phyloP scores from a whole-genome alignment of 2,113 vertebrate genomes.

The Brachionichthys hirsutus region DNA sequence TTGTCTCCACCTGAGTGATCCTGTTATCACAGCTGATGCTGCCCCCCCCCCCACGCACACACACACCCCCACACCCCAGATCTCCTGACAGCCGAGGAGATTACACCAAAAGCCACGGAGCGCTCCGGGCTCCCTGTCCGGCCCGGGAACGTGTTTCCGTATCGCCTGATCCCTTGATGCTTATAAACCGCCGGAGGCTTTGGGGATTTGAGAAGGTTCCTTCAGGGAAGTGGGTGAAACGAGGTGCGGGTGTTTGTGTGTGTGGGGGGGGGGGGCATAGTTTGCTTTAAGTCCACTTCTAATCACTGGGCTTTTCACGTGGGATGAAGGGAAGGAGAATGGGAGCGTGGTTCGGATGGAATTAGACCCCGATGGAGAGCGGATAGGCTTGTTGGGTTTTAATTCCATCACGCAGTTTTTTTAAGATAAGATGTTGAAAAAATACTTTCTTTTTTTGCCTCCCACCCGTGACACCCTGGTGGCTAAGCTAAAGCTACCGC shows the following conservation, averaged over 20 bases:
- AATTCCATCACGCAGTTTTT: constrained; percentile 47
- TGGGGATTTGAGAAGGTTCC: constrained; percentile 51
- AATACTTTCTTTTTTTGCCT: background rate
- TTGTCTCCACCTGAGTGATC: constrained; percentile 61
- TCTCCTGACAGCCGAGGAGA: constrained; percentile 72
- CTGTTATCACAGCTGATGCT: constrained; percentile 71
- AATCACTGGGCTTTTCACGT: constrained; percentile 67
- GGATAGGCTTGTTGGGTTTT: constrained; percentile 60
- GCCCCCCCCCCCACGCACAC: constrained; percentile 41
- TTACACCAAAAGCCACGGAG: constrained; percentile 60
- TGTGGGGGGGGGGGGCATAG: constrained; percentile 17
- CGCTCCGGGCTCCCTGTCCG: constrained; percentile 36
- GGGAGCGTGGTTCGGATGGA: constrained; percentile 53
- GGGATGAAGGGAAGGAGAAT: constrained; percentile 58
- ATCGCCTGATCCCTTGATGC: constrained; percentile 62
- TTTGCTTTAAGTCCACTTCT: constrained; percentile 64
- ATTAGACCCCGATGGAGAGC: constrained; percentile 51
- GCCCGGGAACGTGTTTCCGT: background rate
- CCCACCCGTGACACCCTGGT: no score
- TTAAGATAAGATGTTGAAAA: constrained; percentile 23
- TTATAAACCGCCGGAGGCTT: constrained; percentile 68
- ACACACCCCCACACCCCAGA: constrained; percentile 28
- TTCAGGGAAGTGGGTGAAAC: constrained; percentile 21
- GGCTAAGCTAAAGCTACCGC: no score
- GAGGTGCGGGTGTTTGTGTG: constrained; percentile 5